Base-by-base conservation (phyloP, 2,888 invertebrate species). In the Neoaliturus tenellus region DNA sequence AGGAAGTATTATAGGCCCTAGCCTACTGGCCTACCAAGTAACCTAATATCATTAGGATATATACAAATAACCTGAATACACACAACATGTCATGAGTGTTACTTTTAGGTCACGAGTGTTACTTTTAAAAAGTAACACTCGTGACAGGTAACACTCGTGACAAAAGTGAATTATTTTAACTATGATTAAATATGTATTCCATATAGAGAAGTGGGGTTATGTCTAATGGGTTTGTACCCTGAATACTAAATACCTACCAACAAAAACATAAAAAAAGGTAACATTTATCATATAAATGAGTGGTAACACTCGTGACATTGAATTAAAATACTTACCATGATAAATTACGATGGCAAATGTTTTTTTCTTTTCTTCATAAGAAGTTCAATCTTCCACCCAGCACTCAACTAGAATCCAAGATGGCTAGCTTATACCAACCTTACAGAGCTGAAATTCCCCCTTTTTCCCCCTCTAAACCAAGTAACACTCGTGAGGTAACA, bases 271-370 rank as follows among this genome's bases (percentile, higher is more conserved):
- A 17, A 39, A 39, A 8, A 6, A 48, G 14, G 3, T 48, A 14
- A 48, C 17, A 48, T 17, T 48, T 48, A 14, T 48, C n/a, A 48
- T 8, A 17, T 8, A 48, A 48, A 48, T 48, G 17, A 48, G 10
- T 48, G 48, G 48, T 48, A 48, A 48, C 48, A 48, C 48, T 48
- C 48, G 17, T 48, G 48, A 48, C 48, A 48, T 14, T 48, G 48
- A 48, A 48, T 48, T 48, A 48, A 48, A 48, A 6, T 62, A 62
- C 62, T 62, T 62, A 62, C 62, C 28, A 62, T 62, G 62, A 62
- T 62, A 5, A 62, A 62, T 62, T 25, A 23, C 17, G 6, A 62
- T 62, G 4, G 6, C 12, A 23, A 62, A 28, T 10, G 35, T 3
- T 39, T 71, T 71, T 71, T n/a, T 39, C 17, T 71, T 39, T n/a